Evolutionary conservation across 2,888 invertebrate genomes (phyloP), one percentile per base, ranked within the genome.

Genomic region (Elysia crispata): DNA sequence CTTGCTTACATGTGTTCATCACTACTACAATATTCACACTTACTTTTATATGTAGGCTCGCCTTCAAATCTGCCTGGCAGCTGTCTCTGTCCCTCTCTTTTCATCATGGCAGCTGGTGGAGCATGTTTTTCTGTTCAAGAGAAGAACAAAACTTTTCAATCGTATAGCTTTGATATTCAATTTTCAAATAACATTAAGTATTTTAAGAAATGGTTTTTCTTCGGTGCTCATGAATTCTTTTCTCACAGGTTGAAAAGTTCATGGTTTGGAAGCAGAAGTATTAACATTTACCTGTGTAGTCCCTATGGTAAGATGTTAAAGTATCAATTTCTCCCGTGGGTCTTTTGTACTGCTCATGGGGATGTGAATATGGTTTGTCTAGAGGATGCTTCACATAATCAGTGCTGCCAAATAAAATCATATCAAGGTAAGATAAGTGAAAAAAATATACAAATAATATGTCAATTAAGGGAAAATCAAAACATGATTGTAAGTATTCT

Each of bases 11-110:
- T n/a, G n/a, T n/a, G n/a, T n/a, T n/a, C n/a, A n/a, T n/a, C n/a
- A n/a, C n/a, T 41, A 41, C 11, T 41, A 6, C 11, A 41, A 41
- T 41, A 41, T 41, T 41, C 11, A 11, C 41, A 82, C 88, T 89
- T 86, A 92, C 92, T 80, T 87, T 84, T 88, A 81, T 92, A 92
- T 15, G 92, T 92, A 41, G 92, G 92, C 82, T 90, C 90, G 15
- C 92, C 92, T 78, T 91, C 89, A 86, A 92, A 92, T 82, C 85
- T 89, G 28, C 89, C 91, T 15, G 87, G 84, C 6, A 86, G 73
- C 73, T 85, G 86, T 69, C 88, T 83, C 54, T 84, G 83, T 5
- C 85, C 86, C 30, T 90, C 88, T 75, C 86, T 88, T 81, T 87
- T 88, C 25, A 89, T 86, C 25, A 90, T 84, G 76, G 84, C 85